These are phyloP conservation scores for Drosophila maculinotata DNA, from an alignment of 2,888 invertebrate genomes.

Conservation along the genomic window DNA sequence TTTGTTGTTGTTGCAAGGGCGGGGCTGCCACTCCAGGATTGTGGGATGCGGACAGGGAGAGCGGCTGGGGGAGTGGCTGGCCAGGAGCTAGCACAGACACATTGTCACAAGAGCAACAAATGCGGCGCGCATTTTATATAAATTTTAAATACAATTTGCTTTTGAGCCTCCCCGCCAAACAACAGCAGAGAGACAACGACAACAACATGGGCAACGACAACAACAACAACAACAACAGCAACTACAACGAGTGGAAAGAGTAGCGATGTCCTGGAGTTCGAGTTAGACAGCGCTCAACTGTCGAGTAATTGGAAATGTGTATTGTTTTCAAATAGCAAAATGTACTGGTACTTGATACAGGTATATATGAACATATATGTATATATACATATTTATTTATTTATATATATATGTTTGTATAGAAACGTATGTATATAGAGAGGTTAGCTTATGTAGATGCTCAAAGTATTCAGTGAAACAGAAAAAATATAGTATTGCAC, in stretches of 20 bases:
- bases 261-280: slow-evolving; percentile 20
- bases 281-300: slow-evolving; percentile 68
- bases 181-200: slow-evolving; percentile 24
- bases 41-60: neutral
- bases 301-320: slow-evolving; percentile 79
- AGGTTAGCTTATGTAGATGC: neutral
- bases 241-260: slow-evolving; percentile 9
- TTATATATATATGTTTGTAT: neutral
- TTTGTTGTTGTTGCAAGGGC: slow-evolving; percentile 33
- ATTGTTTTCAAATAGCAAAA: slow-evolving; percentile 60
- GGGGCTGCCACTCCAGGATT: slow-evolving; percentile 11
- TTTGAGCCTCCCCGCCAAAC: slow-evolving; percentile 65
- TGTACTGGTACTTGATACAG: slow-evolving; percentile 18
- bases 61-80: neutral
- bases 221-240: slow-evolving; percentile 8
- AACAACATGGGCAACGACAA: slow-evolving; percentile 14
- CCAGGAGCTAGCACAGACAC: slow-evolving; percentile 53
- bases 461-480: neutral
- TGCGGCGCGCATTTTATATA: slow-evolving; percentile 76
- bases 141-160: slow-evolving; percentile 80
- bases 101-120: slow-evolving; percentile 76
- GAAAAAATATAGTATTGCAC: neutral
- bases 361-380: neutral
- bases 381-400: neutral
- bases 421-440: neutral